phyloP scores from a whole-genome alignment of 2,797 vertebrate species.

The Todus mexicanus region DNA sequence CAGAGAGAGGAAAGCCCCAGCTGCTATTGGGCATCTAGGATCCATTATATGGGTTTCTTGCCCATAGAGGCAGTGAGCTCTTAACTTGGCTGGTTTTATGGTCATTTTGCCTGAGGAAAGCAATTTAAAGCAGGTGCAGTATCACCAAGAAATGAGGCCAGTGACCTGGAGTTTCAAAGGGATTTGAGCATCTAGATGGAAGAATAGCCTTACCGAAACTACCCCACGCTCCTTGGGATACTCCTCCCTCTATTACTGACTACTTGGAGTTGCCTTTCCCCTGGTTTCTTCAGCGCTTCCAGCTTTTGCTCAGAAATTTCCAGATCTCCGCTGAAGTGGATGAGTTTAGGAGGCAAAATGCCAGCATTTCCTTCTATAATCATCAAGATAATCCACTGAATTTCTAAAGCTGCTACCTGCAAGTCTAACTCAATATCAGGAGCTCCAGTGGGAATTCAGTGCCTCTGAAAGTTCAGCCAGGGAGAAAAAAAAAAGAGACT shows the following conservation, averaged over 20 bases:
- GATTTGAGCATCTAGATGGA: background rate
- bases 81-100: background rate
- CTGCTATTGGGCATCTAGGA: background rate
- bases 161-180: background rate
- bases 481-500: background rate
- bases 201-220: background rate
- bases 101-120: background rate
- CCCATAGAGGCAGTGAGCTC: background rate
- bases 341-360: background rate
- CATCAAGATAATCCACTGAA: background rate
- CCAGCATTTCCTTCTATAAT: background rate
- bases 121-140: background rate
- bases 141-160: background rate
- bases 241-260: background rate
- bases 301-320: background rate
- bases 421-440: background rate
- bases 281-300: background rate
- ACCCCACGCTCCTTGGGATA: fast-evolving
- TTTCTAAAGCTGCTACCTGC: background rate
- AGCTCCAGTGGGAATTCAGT: background rate
- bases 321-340: background rate
- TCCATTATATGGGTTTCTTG: background rate
- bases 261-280: background rate
- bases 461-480: background rate
- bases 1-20: background rate